Conservation (phyloP, 2,113 vertebrate species). For the Onychostoma macrolepis region DNA sequence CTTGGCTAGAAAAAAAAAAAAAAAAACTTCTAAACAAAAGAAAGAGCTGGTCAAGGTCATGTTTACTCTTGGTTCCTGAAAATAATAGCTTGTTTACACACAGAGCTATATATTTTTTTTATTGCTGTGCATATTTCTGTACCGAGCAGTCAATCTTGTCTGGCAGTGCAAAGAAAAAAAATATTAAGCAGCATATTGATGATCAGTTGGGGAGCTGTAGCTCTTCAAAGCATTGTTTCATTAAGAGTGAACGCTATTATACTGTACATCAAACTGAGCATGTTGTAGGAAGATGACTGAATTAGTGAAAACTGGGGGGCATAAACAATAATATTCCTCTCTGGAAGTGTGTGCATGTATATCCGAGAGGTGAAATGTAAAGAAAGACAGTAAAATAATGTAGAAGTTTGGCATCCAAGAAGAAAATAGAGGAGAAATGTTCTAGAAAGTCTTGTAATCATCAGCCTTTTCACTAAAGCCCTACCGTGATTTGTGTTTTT, state of each 20-base stretch:
- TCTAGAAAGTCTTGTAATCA: constrained; percentile 16
- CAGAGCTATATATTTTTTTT: constrained; percentile 37
- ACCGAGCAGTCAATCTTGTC: constrained; percentile 47
- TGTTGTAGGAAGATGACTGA: constrained; percentile 23
- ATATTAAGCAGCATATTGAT: constrained; percentile 45
- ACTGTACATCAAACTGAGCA: constrained; percentile 16
- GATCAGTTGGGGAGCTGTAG: constrained; percentile 48
- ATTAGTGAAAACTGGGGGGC: not conserved
- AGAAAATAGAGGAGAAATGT: constrained; percentile 42
- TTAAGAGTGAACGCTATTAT: constrained; percentile 35
- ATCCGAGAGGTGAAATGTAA: not conserved
- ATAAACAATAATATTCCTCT: constrained; percentile 23
- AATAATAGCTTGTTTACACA: constrained; percentile 46
- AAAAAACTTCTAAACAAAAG: not conserved
- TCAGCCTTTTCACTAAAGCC: constrained; percentile 1
- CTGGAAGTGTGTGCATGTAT: not conserved
- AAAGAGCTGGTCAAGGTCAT: not conserved
- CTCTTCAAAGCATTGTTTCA: constrained; percentile 45
- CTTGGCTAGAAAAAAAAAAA: not conserved
- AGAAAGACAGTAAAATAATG: not conserved
- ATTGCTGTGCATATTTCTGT: constrained; percentile 35
- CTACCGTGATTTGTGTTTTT: constrained; percentile 25
- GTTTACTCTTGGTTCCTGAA: not conserved
- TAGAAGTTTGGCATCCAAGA: not conserved
- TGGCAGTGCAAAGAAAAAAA: constrained; percentile 9